Percentiles rank a stretch among this genome's conserved stretches.
These are phyloP conservation scores for Myopa tessellatipennis DNA, from an alignment of 2,888 invertebrate species.

Conservation along the genomic window DNA sequence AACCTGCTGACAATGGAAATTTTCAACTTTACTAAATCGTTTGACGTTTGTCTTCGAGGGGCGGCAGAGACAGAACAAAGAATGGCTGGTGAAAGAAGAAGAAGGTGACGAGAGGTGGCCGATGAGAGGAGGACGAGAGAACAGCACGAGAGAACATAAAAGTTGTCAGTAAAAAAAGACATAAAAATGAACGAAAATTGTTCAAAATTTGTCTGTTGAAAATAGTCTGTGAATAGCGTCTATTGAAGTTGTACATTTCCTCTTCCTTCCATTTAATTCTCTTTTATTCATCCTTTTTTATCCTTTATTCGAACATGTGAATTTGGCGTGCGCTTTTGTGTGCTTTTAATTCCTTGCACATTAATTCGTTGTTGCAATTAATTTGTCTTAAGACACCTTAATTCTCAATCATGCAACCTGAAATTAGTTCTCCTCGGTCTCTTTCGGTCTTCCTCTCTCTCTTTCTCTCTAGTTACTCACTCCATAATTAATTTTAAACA, in stretches of 20 bases:
- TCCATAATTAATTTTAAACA: no score
- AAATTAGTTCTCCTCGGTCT: no score
- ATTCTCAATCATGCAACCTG: not conserved
- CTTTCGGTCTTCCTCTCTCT: no score
- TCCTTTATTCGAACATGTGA: no score
- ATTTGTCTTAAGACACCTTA: not conserved
- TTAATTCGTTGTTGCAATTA: not conserved
- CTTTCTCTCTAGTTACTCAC: no score
- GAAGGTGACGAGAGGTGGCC: no score
- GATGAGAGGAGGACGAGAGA: no score
- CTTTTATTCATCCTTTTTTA: not conserved
- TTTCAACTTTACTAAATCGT: slow-evolving; percentile 6
- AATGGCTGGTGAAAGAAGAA: not conserved
- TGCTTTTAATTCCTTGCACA: not conserved
- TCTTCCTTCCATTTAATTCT: not conserved
- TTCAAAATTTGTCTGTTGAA: no score
- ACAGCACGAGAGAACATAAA: not conserved
- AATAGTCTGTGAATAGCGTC: no score
- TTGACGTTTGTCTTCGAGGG: not conserved
- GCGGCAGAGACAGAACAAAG: not conserved
- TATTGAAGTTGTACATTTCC: no score
- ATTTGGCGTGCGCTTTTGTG: no score
- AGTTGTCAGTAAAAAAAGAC: not conserved
- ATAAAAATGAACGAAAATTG: not conserved
- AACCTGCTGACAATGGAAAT: slow-evolving; percentile 21